A percentile compares a stretch with the other conserved stretches of the same genome.
These are phyloP conservation scores for Sebastes nivosus DNA, from an alignment of 2,797 vertebrate species.

Conservation along the genomic window DNA sequence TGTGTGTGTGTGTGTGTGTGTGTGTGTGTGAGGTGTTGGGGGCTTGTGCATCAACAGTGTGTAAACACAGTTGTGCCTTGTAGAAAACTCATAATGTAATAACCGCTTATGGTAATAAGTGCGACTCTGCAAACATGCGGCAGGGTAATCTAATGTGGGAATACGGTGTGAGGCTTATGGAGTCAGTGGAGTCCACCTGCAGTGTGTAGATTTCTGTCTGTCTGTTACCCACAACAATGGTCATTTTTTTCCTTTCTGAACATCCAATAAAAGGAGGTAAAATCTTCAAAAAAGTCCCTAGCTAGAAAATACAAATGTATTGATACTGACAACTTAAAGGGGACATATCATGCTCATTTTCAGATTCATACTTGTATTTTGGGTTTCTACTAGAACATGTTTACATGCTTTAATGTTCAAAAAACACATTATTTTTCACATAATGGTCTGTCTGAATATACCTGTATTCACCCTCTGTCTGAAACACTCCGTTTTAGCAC, in stretches of 20 bases:
- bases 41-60: conserved; percentile 11
- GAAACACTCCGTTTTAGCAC: no score
- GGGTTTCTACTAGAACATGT: no score
- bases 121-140: conserved; percentile 36
- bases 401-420: no score
- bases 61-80: conserved; percentile 39
- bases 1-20: not conserved
- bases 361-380: no score
- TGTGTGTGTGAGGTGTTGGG: not conserved
- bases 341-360: no score
- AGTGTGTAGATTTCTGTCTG: not conserved
- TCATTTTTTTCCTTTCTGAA: not conserved
- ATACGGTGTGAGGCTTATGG: not conserved
- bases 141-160: not conserved
- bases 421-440: no score
- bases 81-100: conserved; percentile 38
- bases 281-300: no score
- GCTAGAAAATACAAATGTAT: not conserved
- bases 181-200: conserved; percentile 7
- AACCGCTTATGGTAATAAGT: conserved; percentile 39
- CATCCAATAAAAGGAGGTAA: not conserved
- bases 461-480: rapidly evolving
- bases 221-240: not conserved
- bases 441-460: no score
- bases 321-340: not conserved